phyloP scores from a whole-genome alignment of 2,797 vertebrate genomes.

The Labeo calbasu region DNA sequence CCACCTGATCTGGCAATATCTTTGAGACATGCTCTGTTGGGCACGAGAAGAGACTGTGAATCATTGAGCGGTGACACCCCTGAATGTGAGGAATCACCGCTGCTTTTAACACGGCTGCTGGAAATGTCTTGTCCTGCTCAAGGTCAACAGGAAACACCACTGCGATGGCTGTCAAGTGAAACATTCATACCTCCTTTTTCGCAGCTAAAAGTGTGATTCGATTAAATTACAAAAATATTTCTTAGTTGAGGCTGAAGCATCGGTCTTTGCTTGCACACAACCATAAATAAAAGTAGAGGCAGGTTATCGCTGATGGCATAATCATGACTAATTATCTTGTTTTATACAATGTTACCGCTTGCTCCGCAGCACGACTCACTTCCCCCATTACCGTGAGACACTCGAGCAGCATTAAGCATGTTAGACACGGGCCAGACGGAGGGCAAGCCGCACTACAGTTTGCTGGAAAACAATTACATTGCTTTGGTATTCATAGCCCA shows the following conservation, averaged over 20 bases:
- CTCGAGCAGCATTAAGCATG: constrained; percentile 49
- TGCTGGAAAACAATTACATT: constrained; percentile 43
- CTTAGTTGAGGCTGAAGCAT: constrained; percentile 24
- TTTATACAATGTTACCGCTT: constrained; percentile 48
- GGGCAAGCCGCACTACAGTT: constrained; percentile 39
- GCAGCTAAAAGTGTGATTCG: constrained; percentile 1
- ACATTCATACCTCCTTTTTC: background rate
- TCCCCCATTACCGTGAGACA: constrained; percentile 53
- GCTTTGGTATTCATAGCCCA: constrained; percentile 42
- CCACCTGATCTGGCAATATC: constrained; percentile 41
- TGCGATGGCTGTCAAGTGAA: constrained; percentile 11
- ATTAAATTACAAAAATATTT: background rate
- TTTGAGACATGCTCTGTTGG: constrained; percentile 40
- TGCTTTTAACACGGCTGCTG: background rate
- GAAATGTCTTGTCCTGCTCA: constrained; percentile 13
- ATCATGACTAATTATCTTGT: constrained; percentile 56
- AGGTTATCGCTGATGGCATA: constrained; percentile 55
- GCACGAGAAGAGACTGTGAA: constrained; percentile 24
- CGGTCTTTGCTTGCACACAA: constrained; percentile 43
- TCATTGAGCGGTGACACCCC: constrained; percentile 13
- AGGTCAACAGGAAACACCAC: background rate
- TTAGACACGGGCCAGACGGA: constrained; percentile 52
- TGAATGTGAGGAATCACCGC: background rate
- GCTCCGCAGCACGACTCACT: constrained; percentile 28
- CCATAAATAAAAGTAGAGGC: constrained; percentile 46